Base-by-base conservation (phyloP, 2,797 vertebrate species). In the Sebastes glaucus region DNA sequence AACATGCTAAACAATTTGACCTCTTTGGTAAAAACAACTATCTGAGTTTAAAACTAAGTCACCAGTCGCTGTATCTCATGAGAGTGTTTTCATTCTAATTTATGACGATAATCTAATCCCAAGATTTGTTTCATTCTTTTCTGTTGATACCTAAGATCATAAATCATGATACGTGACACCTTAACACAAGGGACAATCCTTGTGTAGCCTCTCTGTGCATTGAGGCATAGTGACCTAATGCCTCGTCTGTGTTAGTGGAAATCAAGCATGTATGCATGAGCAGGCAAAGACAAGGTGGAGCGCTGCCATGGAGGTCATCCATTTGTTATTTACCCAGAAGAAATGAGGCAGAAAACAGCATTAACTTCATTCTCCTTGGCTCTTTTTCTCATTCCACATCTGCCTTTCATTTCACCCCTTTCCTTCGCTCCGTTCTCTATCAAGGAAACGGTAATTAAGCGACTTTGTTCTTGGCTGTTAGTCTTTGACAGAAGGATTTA, bases 341-440 rank as follows among this genome's bases (percentile, higher is more conserved):
- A 93, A 94, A 94, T 92, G 89, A 93, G 87, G 89, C 89, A 82
- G 87, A 86, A 88, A 87, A 85, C 84, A 53, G 78, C 80, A 76
- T 90, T 86, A 87, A 83, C 81, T 82, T 84, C 55, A 83, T 89
- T 89, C 84, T 82, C 77, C 68, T 74, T 38, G 2, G 42, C 73
- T 82, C 75, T 78, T 38, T 83, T 74, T 83, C 81, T 84, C 68
- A 53, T 86, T 80, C 57, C 55, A 46, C 83, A 18, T 71, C 71
- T 71, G 64, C 35, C 55, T 79, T 61, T 80, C 33, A 3, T 33
- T 78, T 71, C 13, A 73, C 59, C 67, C 70, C 23, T 56, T 71
- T 80, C 30, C 25, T 65, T 65, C 55, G 18, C 20, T 71, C 35
- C 23, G 10, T 64, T 79, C 73, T 53, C 70, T 42, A 61, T 79